Evolutionary conservation across 2,113 vertebrate species (phyloP), one percentile per base, ranked within the genome.

Genomic region (Halichoeres trimaculatus): DNA sequence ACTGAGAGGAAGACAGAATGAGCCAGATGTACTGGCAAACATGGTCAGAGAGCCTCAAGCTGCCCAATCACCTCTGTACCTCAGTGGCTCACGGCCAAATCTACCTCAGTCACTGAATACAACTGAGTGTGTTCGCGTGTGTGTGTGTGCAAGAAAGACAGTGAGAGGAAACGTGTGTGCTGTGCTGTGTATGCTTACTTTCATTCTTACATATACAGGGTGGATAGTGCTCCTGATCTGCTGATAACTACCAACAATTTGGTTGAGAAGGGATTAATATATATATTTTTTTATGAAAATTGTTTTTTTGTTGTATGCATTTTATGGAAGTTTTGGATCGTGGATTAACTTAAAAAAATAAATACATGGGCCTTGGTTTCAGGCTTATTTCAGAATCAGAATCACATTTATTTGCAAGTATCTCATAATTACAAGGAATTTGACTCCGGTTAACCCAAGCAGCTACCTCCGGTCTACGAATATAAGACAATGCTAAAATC

Each of bases 11-110:
- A 57, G 76, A 59, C 71, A 22, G 53, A 81, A 30, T 1, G 43
- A 65, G 85, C 67, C 79, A 85, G 85, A 90, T 86, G 74, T 59
- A 83, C 77, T 76, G 73, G 63, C 74, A 83, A 81, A 83, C 81
- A 74, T 53, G 65, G 81, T 56, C 56, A 19, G 43, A 78, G 74
- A 78, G 81, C 80, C 68, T 52, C 80, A 74, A 91, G 86, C 84
- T 88, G 85, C 73, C 84, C 80, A 80, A 38, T 85, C 74, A 79
- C 80, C 87, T 85, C 74, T 65, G 61, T 83, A 86, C 79, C 77
- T 89, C 80, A 48, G 74, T 78, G 85, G 77, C 76, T 74, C 24
- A 20, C 30, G 11, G 72, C 76, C 84, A 81, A 58, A 68, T 73
- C 54, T 47, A 40, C 78, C 75, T 81, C 72, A 78, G 16, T 59